phyloP scores from a whole-genome alignment of 2,888 invertebrate genomes.

The Nomada lathburiana region DNA sequence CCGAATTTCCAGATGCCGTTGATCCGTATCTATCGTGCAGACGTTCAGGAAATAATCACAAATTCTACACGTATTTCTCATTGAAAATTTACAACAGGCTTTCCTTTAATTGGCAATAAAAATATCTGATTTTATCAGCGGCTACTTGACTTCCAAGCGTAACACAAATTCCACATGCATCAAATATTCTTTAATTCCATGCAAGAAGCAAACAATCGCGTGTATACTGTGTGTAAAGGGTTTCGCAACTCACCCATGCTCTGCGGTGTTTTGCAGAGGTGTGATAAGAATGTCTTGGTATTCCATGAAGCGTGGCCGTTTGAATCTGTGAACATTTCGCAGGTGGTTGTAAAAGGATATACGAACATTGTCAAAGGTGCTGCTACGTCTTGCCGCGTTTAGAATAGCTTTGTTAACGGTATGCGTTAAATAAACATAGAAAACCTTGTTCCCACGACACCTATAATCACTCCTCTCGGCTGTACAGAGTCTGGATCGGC shows the following conservation, averaged over 20 bases:
- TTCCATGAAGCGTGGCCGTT: constrained; percentile 86
- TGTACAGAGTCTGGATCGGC: constrained; percentile 84
- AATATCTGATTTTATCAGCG: no score
- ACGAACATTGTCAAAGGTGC: background rate
- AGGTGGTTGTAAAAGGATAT: constrained; percentile 2
- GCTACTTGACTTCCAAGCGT: no score
- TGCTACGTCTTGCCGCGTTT: background rate
- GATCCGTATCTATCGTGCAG: constrained; percentile 74
- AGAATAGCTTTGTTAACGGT: constrained; percentile 2
- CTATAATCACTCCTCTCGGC: constrained; percentile 85
- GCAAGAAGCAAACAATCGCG: background rate
- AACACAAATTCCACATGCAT: no score
- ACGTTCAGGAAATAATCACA: background rate
- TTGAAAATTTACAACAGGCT: background rate
- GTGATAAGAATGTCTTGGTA: constrained; percentile 87
- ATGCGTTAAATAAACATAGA: constrained; percentile 45
- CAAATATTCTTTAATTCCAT: background rate
- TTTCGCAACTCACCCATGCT: constrained; percentile 84
- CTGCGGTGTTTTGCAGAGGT: constrained; percentile 85
- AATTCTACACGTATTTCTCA: background rate
- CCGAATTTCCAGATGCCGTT: constrained; percentile 64
- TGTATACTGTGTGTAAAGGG: no score
- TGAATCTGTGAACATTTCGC: constrained; percentile 81
- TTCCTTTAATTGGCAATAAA: no score
- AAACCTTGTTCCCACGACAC: constrained; percentile 81